A percentile compares a stretch with the other conserved stretches of the same genome.
Conservation (phyloP, 2,113 vertebrate species). For the Aleadryas rufinucha region DNA sequence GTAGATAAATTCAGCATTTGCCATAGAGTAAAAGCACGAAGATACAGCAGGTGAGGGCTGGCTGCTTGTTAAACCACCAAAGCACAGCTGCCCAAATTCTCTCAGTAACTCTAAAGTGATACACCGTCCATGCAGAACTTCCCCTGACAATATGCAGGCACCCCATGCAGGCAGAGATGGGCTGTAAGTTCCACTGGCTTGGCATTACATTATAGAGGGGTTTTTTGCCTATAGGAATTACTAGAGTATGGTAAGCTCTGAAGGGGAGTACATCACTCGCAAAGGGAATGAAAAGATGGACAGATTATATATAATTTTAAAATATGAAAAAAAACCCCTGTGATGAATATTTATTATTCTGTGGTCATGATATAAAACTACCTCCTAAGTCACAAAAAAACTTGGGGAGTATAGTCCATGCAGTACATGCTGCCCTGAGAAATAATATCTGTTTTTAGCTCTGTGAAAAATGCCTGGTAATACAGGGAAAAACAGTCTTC, state of each 20-base stretch:
- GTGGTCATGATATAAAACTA: background rate
- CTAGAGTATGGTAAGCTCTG: background rate
- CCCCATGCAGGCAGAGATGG: background rate
- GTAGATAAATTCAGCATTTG: background rate
- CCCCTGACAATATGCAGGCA: background rate
- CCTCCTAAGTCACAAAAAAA: background rate
- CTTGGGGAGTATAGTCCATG: background rate
- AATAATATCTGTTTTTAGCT: background rate
- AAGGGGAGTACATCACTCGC: background rate
- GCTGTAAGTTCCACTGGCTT: background rate
- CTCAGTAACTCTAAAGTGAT: background rate
- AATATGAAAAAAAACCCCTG: background rate
- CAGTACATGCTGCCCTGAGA: background rate
- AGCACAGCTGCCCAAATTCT: background rate
- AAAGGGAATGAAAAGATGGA: background rate
- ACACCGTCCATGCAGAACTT: background rate
- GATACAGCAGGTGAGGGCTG: background rate
- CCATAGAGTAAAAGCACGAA: background rate
- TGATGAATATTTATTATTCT: background rate
- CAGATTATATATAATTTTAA: background rate
- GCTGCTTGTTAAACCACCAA: background rate
- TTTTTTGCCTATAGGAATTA: background rate
- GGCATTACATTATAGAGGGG: rapidly evolving
- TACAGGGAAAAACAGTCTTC: background rate
- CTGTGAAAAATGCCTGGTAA: background rate